Evolutionary conservation across 2,113 vertebrate species (phyloP).

Genomic region (Onychorhynchus coronatus): DNA sequence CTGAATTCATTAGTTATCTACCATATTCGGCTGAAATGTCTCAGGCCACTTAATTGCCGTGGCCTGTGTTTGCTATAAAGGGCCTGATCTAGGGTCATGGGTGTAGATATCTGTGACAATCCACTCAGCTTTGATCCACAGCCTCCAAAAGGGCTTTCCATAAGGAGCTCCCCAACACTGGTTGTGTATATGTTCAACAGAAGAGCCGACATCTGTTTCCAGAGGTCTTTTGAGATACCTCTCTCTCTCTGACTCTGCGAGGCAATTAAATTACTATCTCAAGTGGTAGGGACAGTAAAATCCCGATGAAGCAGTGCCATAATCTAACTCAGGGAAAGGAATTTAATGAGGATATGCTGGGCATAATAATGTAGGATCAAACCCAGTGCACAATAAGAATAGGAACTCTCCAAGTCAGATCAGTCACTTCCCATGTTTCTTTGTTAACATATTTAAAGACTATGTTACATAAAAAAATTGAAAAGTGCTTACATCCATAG

Average conservation of each 20-base stretch:
- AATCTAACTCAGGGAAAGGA: background rate
- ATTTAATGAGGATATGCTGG: background rate
- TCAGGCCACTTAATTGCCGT: background rate
- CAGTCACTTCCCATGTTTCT: background rate
- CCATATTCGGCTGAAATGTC: background rate
- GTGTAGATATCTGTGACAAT: background rate
- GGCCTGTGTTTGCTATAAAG: background rate
- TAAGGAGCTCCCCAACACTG: background rate
- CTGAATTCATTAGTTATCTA: background rate
- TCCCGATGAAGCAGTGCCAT: background rate
- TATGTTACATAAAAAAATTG: background rate
- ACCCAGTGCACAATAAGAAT: background rate
- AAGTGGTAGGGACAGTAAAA: background rate
- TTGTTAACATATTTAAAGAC: background rate
- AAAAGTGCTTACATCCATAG: background rate
- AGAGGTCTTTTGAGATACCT: background rate
- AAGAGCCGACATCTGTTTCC: background rate
- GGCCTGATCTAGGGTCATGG: background rate
- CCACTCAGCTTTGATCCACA: background rate
- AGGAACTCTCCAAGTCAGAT: background rate
- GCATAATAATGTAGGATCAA: background rate
- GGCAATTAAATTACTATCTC: slow-evolving; percentile 5
- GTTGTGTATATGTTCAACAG: background rate
- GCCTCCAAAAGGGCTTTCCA: background rate
- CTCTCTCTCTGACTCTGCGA: background rate